Evolutionary conservation across 2,888 invertebrate genomes (phyloP).

Genomic region (Leptinotarsa rubiginosa): DNA sequence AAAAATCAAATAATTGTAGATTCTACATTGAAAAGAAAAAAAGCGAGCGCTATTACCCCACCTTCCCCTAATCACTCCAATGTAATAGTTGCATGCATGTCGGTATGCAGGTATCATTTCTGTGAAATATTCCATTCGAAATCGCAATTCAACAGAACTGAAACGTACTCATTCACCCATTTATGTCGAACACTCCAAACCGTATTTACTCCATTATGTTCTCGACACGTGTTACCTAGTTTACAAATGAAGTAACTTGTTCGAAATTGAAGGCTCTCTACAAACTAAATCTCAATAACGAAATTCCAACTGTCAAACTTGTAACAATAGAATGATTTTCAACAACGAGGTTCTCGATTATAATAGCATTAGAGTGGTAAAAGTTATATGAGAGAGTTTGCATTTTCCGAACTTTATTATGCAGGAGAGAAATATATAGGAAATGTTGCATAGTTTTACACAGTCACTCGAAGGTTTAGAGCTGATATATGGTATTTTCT

Average conservation of each 20-base stretch:
- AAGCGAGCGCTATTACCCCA: too few relatives aligned
- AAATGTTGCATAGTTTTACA: too few relatives aligned
- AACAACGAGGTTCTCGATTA: not conserved
- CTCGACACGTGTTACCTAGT: not conserved
- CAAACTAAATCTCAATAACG: slow-evolving; percentile 8
- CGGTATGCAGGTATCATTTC: too few relatives aligned
- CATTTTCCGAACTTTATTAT: not conserved
- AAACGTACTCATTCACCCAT: not conserved
- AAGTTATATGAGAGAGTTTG: not conserved
- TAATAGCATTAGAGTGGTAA: not conserved
- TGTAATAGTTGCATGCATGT: too few relatives aligned
- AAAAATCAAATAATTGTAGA: too few relatives aligned
- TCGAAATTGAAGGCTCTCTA: not conserved
- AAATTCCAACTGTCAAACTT: slow-evolving; percentile 4
- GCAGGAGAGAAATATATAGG: not conserved
- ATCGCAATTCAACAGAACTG: not conserved
- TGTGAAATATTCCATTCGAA: not conserved
- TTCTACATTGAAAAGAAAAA: too few relatives aligned
- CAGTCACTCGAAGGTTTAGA: too few relatives aligned
- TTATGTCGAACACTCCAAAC: slow-evolving; percentile 3
- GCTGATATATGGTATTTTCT: too few relatives aligned
- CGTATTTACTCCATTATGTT: not conserved
- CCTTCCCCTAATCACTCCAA: too few relatives aligned
- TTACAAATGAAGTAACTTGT: slow-evolving; percentile 12
- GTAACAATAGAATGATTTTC: slow-evolving; percentile 1